Evolutionary conservation across 2,888 invertebrate species (phyloP), one percentile per base, ranked within the genome.

Genomic region (Melanchra persicariae): DNA sequence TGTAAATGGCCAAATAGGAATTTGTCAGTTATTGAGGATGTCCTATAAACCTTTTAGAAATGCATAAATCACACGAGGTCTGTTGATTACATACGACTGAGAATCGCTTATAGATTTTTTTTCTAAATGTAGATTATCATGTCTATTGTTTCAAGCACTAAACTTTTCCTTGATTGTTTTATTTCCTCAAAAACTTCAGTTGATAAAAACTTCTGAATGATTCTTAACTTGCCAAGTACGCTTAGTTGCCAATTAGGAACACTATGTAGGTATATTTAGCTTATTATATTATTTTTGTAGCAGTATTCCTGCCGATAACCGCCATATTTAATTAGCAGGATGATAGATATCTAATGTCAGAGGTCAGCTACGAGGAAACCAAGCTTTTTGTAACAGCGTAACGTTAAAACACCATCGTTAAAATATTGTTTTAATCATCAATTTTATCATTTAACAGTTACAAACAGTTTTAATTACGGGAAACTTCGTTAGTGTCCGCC

Each of bases 391-490:
- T 74, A 34, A 64, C 59, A 57, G 51, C 72, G 71, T 64, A 77
- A 86, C 77, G 83, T 90, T 86, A 87, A 87, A 88, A 86, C 58
- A 70, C 86, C 87, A 88, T 90, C 87, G 88, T 91, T 91, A 91
- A 89, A 88, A 87, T 84, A 83, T 83, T 85, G 83, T 85, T 87
- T 83, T 92, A 91, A 93, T 92, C 87, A 91, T 93, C 90, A 87
- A 68, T 88, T 90, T 93, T 94, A 94, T 93, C 93, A 92, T 90
- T 87, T 88, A 83, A 77, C 65, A 70, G 79, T 83, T 87, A 89
- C 88, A 91, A 92, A 92, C 91, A 90, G 77, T 91, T 93, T 93
- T 95, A 94, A 94, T 94, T 89, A 94, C 92, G 91, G 93, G 93
- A 93, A 94, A 93, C 90, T 79, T 84, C 83, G 87, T 90, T 89